Evolutionary conservation across 53 echinoderm and acorn worm species (phyloP), one percentile per base, ranked within the genome.

Genomic region (Arbacia lixula): DNA sequence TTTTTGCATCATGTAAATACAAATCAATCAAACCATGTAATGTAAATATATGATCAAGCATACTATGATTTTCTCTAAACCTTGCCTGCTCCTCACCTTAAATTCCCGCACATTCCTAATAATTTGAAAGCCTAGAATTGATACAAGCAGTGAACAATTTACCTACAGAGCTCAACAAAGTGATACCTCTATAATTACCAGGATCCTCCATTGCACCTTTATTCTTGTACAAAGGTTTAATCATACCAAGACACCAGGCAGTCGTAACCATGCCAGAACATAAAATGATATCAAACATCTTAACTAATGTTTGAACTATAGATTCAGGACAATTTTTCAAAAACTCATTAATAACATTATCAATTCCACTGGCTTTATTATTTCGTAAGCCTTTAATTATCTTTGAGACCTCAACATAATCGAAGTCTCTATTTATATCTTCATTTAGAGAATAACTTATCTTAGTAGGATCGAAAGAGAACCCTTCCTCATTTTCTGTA

Each of bases 111-210:
- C 49, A 10, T 46, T 46, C 49, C 49, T 10, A 46, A 46, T 46
- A 46, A 14, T 8, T 46, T 8, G 49, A 10, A 8, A 46, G 49
- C 49, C 49, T 8, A 10, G 14, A 10, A 46, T 46, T 46, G 14
- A 46, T 46, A 46, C 49, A 46, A 14, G 49, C 49, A 8, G 67
- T 66, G 30, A 66, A 66, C 6, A 66, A 31, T 66, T 66, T 66
- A 6, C 67, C 34, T 14, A 25, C 28, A 66, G 27, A 66, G 30
- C 67, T 66, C 53, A 75, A 53, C 24, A 75, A 33, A 14, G 76
- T 75, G 31, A 75, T 75, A 27, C 76, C 76, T 21, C 76, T 42
- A 53, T 75, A 75, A 51, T 75, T 75, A 49, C 53, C 76, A 8
- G 53, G 52, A 26, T 52, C 35, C 3, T 75, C 53, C 30, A 34